Evolutionary conservation across 2,113 vertebrate genomes (phyloP), one percentile per base, ranked within the genome.

Genomic region (Raja brachyura): DNA sequence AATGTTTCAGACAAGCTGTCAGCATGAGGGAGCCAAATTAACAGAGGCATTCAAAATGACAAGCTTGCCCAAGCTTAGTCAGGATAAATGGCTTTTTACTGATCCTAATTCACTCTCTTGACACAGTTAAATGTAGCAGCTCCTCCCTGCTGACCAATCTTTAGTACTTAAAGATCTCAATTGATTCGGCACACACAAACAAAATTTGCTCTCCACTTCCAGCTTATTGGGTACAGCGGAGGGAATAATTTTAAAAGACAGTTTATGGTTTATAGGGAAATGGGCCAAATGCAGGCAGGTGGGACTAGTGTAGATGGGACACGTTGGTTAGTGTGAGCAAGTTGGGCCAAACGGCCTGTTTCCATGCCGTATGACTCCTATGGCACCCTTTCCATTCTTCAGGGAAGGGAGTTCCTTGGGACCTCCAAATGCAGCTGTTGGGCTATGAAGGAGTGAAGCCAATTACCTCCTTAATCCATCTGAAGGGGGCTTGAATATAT

Each of bases 31-130:
- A 70, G 88, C 25, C 18, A 70, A 90, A 90, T 70, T 70, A 90
- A 90, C 88, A 90, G n/a, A 63, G 66, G 31, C 88, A 90, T 70
- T 48, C 68, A 31, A 90, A 90, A 73, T 20, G 68, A 74, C 90
- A 92, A 54, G 68, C 90, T 74, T 68, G 22, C 68, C 39, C 66
- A 92, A 70, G 66, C 68, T 73, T 92, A 73, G 18, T 33, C 90
- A 5, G 48, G 90, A 73, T 73, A 74, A 73, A 54, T 92, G 66
- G 70, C 90, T 92, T 73, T 92, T 68, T 31, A 28, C 66, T 54
- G 90, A 92, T 73, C 66, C 33, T 92, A 73, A 92, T 73, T 92
- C 90, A 73, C 68, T 90, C 33, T 63, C 31, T 92, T 54, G 22
- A 92, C 68, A 92, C 48, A 22, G 66, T 74, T 33, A 92, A 68